These are phyloP conservation scores for Larimichthys polyactis DNA, from an alignment of 2,113 vertebrate genomes.

Conservation along the genomic window DNA sequence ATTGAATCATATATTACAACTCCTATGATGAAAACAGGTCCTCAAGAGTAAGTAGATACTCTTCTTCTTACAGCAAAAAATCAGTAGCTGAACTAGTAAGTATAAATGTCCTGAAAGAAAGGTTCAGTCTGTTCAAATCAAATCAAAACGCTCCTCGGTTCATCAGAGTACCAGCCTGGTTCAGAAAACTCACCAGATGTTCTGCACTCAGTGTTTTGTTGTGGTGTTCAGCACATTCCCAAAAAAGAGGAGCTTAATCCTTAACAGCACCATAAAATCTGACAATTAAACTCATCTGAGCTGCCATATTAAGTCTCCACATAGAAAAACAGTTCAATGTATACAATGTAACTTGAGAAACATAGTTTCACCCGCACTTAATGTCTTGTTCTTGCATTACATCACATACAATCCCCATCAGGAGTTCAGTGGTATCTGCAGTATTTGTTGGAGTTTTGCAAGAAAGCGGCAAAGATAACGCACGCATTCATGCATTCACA, in stretches of 20 bases:
- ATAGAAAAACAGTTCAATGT: background rate
- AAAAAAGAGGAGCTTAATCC: background rate
- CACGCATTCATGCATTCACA: no score
- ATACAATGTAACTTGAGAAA: background rate
- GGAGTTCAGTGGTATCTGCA: background rate
- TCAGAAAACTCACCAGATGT: conserved; percentile 10
- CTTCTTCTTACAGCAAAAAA: background rate
- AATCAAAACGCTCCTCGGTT: background rate
- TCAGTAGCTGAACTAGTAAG: no score
- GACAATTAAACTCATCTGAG: background rate
- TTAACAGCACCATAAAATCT: background rate
- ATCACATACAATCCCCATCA: background rate
- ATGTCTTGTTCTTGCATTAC: background rate
- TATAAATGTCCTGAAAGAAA: background rate
- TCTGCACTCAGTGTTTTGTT: background rate
- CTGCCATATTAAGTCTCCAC: background rate
- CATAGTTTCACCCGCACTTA: background rate
- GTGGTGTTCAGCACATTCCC: background rate
- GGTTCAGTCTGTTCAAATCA: background rate
- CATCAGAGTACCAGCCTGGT: background rate
- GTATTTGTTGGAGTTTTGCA: background rate
- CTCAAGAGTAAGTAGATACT: background rate
- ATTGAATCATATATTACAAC: background rate
- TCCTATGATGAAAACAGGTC: background rate
- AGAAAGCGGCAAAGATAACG: background rate